Evolutionary conservation across 2,113 vertebrate genomes (phyloP).

Genomic region (Muntiacus reevesi): DNA sequence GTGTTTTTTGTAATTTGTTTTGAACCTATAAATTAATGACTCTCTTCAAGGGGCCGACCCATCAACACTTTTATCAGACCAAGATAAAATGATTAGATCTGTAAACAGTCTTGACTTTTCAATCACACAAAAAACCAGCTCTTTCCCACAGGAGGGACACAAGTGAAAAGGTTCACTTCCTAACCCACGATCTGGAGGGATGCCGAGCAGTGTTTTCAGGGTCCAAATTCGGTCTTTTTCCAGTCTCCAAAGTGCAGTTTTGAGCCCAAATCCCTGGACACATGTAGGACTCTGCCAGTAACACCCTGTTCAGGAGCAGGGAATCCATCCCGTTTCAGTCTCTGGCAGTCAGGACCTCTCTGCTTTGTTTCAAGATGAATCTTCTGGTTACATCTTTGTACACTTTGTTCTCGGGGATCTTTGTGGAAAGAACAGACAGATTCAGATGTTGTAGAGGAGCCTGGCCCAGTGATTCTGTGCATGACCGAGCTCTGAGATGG

Average conservation of each 20-base stretch:
- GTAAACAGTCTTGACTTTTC: neutral
- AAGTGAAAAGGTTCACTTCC: neutral
- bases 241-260: neutral
- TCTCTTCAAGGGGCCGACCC: neutral
- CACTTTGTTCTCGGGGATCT: neutral
- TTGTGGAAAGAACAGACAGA: neutral
- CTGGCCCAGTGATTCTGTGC: neutral
- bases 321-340: neutral
- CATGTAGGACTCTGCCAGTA: neutral
- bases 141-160: neutral
- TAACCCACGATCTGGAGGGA: neutral
- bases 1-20: neutral
- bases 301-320: neutral
- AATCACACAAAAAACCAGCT: neutral
- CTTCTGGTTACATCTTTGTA: neutral
- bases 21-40: neutral
- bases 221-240: neutral
- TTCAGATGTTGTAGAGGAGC: neutral
- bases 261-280: neutral
- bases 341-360: conserved; percentile 13
- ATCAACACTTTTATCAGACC: neutral
- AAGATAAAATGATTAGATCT: neutral
- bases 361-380: neutral
- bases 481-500: fast-evolving
- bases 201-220: neutral